phyloP scores from a whole-genome alignment of 2,113 vertebrate species.

The Lampris incognitus region DNA sequence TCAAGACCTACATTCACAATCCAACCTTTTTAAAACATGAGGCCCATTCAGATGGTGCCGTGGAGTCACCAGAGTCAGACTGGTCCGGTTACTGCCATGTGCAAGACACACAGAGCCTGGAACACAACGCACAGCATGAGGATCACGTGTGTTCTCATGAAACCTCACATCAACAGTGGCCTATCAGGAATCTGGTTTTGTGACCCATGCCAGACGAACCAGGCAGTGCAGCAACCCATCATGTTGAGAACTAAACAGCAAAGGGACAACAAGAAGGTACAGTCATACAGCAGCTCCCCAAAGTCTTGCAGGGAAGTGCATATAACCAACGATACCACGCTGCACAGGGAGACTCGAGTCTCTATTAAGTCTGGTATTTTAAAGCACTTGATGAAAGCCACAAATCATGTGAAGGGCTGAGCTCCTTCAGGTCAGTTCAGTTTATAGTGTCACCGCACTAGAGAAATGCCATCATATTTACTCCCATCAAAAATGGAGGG shows the following conservation, averaged over 20 bases:
- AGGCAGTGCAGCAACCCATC: constrained; percentile 33
- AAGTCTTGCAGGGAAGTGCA: constrained; percentile 28
- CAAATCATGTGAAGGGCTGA: constrained; percentile 34
- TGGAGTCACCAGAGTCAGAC: constrained; percentile 74
- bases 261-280: constrained; percentile 43
- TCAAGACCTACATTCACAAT: constrained; percentile 48
- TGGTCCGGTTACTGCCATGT: constrained; percentile 58
- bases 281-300: constrained; percentile 4
- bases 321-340: constrained; percentile 23
- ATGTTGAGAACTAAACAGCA: constrained; percentile 48
- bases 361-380: constrained; percentile 5
- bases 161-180: constrained; percentile 25
- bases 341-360: constrained; percentile 30
- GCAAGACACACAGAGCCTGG: constrained; percentile 44
- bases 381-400: constrained; percentile 1
- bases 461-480: constrained; percentile 32
- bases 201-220: constrained; percentile 30
- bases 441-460: constrained; percentile 43
- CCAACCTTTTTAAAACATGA: constrained; percentile 49
- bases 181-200: constrained; percentile 11
- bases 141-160: constrained; percentile 23
- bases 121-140: constrained; percentile 22
- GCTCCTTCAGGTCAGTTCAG: constrained; percentile 14
- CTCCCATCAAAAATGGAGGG: constrained; percentile 20
- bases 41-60: constrained; percentile 61